phyloP scores from a whole-genome alignment of 1,140 invertebrate species.

The Sycobia sp. region DNA sequence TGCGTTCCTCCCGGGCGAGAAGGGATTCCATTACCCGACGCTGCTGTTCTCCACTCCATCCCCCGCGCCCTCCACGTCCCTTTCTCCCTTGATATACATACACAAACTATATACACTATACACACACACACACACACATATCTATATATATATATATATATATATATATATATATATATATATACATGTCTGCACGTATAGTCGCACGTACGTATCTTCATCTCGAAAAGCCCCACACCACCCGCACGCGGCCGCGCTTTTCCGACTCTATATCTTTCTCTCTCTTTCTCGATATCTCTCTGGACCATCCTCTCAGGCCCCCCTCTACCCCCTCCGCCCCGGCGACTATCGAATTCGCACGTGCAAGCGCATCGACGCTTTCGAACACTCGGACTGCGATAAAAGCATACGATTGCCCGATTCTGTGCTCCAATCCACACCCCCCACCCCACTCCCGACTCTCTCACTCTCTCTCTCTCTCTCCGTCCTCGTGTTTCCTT shows the following conservation, averaged over 20 bases:
- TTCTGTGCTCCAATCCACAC: no score
- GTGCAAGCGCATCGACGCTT: constrained; percentile 24
- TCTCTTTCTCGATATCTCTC: constrained; percentile 8
- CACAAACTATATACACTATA: no score
- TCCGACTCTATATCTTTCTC: no score
- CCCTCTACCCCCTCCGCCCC: no score
- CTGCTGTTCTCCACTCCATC: constrained; percentile 24
- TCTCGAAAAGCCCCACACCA: constrained; percentile 25
- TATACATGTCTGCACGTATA: neutral
- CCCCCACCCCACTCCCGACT: no score
- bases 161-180: no score
- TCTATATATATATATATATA: no score
- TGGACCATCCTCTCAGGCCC: constrained; percentile 8
- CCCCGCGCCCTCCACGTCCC: neutral
- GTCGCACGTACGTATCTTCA: neutral
- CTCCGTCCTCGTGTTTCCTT: neutral
- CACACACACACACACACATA: no score
- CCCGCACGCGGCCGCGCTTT: neutral
- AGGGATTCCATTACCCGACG: constrained; percentile 60
- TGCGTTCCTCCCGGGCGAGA: constrained; percentile 50
- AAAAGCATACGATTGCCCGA: no score
- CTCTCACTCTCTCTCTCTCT: constrained; percentile 1
- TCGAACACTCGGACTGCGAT: constrained; percentile 29
- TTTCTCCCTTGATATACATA: no score
- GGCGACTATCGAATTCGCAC: constrained; percentile 29